Evolutionary conservation across 2,113 vertebrate genomes (phyloP), one percentile per base, ranked within the genome.

Genomic region (Varanus komodoensis): DNA sequence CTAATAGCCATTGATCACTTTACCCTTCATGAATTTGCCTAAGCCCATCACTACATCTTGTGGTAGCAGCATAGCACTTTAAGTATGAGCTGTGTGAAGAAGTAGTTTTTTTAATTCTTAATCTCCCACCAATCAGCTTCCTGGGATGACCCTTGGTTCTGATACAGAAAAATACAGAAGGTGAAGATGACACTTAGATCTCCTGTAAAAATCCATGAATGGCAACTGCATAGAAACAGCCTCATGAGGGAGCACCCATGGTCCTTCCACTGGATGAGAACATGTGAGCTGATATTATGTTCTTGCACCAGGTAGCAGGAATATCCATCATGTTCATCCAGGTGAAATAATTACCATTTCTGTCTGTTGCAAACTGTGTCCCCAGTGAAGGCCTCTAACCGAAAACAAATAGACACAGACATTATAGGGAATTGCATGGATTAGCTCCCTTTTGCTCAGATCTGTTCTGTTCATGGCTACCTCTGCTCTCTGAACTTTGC

Each of bases 381-480:
- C 27, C 44, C 29, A 38, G 14, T 86, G 8, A n/a, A 27, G 5
- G 1, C 17, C 15, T 15, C 50, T 75, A 75, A 27, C 77, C 89
- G 91, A 84, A 89, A 95, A 91, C 91, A 93, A 94, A 94, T n/a
- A 44, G 91, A 82, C 82, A 90, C 92, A 90, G 91, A 61, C 88
- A 64, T 38, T 89, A 77, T 87, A 94, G 88, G 67, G 32, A 95
- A 87, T 87, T 84, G 50, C 74, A 1, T 89, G 89, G 86, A 86
- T 85, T 92, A 87, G 91, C 92, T 94, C 91, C 83, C 86, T 38
- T 94, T 95, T 93, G 90, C 93, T 86, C 92, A 90, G 91, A 89
- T 91, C 81, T 89, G 89, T 84, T 92, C 86, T 82, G 85, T 52
- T 74, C 82, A 71, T 34, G 9, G 54, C 71, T 95, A 92, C 69